Evolutionary conservation across 2,797 vertebrate species (phyloP).

Genomic region (Bucorvus abyssinicus): DNA sequence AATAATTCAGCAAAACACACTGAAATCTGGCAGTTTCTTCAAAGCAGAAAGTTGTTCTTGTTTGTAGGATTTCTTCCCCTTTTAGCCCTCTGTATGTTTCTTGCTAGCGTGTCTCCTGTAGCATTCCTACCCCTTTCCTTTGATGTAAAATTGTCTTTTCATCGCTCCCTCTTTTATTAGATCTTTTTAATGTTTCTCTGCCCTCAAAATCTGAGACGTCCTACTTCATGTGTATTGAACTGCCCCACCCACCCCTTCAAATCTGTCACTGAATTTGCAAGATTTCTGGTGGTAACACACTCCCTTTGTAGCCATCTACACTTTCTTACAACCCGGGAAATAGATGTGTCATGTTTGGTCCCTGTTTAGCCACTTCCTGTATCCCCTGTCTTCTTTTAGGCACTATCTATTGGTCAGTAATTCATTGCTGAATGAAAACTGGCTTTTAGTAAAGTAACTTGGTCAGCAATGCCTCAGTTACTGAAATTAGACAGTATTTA

Average conservation of each 20-base stretch:
- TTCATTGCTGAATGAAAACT: background rate
- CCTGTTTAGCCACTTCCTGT: background rate
- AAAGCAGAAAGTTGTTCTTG: background rate
- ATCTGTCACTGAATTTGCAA: background rate
- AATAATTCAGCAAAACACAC: background rate
- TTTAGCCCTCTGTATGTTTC: background rate
- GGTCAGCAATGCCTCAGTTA: background rate
- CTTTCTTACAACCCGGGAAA: background rate
- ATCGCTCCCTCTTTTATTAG: background rate
- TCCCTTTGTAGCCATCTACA: background rate
- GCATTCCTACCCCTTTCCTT: background rate
- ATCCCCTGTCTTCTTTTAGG: background rate
- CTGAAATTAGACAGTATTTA: background rate
- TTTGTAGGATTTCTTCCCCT: background rate
- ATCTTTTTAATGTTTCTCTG: background rate
- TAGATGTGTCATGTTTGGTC: background rate
- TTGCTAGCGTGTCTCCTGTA: background rate
- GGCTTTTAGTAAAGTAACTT: background rate
- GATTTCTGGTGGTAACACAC: background rate
- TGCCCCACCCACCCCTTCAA: background rate
- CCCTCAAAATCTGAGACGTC: rapidly evolving
- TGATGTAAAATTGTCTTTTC: background rate
- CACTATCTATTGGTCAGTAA: background rate
- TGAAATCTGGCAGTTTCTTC: background rate
- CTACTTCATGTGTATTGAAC: background rate